Conservation (phyloP, 2,797 vertebrate genomes). For the Discoglossus pictus region DNA sequence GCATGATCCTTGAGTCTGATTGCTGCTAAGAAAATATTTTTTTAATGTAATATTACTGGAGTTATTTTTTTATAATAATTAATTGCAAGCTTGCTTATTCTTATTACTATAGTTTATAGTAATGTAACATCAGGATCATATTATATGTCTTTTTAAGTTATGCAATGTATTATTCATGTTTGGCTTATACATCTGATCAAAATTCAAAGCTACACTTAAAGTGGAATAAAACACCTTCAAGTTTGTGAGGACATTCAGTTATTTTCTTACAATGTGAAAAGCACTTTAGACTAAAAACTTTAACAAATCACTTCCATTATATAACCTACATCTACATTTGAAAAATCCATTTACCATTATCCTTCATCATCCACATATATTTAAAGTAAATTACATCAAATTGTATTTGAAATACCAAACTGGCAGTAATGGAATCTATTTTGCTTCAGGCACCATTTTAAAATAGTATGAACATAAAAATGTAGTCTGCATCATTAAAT, state of each 20-base stretch:
- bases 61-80: no score
- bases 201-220: no score
- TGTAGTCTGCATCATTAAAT: slow-evolving; percentile 84
- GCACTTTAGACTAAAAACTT: slow-evolving; percentile 59
- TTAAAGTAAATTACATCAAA: slow-evolving; percentile 83
- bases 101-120: no score
- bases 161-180: no score
- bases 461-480: slow-evolving; percentile 84
- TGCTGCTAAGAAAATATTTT: no score
- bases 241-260: slow-evolving; percentile 41
- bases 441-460: slow-evolving; percentile 83
- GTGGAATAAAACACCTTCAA: slow-evolving; percentile 16
- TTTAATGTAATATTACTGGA: no score
- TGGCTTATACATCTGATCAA: no score
- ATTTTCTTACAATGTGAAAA: slow-evolving; percentile 55
- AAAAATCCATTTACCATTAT: slow-evolving; percentile 70
- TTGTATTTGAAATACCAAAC: slow-evolving; percentile 85
- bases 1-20: no score
- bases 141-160: no score
- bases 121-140: no score
- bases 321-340: slow-evolving; percentile 69
- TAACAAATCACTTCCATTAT: slow-evolving; percentile 68
- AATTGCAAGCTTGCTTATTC: no score
- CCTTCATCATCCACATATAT: slow-evolving; percentile 78
- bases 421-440: slow-evolving; percentile 80